Evolutionary conservation across 2,797 vertebrate genomes (phyloP).

Genomic region (Hoplostethus mediterraneus): DNA sequence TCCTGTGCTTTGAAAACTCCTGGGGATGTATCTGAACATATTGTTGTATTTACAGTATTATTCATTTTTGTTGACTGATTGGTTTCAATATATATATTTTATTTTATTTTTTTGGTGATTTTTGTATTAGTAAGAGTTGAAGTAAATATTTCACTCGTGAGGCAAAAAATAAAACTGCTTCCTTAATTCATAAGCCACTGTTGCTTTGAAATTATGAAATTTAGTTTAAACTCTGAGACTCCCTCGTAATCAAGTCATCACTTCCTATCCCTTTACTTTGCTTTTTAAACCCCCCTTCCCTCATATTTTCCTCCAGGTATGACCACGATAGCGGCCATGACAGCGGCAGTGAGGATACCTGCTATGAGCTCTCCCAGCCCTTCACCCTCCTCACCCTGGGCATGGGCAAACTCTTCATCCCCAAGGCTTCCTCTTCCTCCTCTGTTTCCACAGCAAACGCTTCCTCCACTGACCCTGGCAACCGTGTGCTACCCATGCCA

Average conservation of each 20-base stretch:
- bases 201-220: no score
- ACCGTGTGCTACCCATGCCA: slow-evolving; percentile 91
- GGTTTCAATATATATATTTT: not conserved
- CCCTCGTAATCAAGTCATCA: not conserved
- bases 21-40: no score
- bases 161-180: not conserved
- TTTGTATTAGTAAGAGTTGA: not conserved
- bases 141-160: no score
- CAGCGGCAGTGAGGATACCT: slow-evolving; percentile 95
- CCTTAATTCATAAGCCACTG: no score
- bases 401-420: slow-evolving; percentile 96
- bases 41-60: no score
- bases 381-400: slow-evolving; percentile 94
- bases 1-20: not conserved
- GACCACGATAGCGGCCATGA: slow-evolving; percentile 99
- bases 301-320: slow-evolving; percentile 80
- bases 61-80: not conserved
- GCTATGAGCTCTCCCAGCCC: slow-evolving; percentile 91
- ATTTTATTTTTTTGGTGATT: not conserved
- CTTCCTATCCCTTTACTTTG: not conserved
- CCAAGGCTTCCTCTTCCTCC: slow-evolving; percentile 84
- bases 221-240: no score
- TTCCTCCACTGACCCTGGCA: slow-evolving; percentile 77
- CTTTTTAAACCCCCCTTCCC: no score
- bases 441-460: slow-evolving; percentile 65